A percentile compares a stretch with the other conserved stretches of the same genome.
phyloP scores from a whole-genome alignment of 37 sponge, comb jelly and placozoan species.

The Aplysina aerophoba region DNA sequence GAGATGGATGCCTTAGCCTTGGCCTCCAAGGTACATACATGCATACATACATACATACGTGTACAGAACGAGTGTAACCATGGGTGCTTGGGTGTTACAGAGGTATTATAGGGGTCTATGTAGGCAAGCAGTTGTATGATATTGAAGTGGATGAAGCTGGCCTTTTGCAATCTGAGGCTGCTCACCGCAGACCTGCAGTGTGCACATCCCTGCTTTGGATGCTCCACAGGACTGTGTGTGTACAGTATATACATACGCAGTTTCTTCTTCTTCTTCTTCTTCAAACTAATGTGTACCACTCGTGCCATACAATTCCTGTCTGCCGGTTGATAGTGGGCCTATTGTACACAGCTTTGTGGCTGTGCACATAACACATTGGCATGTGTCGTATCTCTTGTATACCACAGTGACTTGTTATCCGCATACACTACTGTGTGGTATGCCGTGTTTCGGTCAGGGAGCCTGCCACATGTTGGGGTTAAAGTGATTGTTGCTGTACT shows the following conservation, averaged over 20 bases:
- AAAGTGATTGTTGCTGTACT: neutral
- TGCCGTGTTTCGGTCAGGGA: neutral
- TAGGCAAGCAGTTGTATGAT: neutral
- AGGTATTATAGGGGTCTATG: neutral
- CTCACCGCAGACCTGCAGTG: too few species aligned
- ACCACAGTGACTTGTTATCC: too few species aligned
- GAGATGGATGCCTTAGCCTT: slow-evolving; percentile 5
- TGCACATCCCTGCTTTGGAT: too few species aligned
- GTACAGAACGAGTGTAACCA: neutral
- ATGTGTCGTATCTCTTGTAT: neutral
- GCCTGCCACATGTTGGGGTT: neutral
- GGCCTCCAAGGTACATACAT: too few species aligned
- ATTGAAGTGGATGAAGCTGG: neutral
- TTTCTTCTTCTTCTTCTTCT: too few species aligned
- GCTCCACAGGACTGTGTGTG: too few species aligned
- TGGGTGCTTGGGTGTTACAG: neutral
- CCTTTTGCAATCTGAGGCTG: neutral
- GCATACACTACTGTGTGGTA: too few species aligned
- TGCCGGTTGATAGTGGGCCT: too few species aligned
- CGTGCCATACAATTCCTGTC: too few species aligned
- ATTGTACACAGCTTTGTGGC: neutral
- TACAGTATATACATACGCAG: too few species aligned
- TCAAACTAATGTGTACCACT: too few species aligned
- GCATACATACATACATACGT: neutral
- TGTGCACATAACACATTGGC: neutral